Base-by-base conservation (phyloP, 2,797 vertebrate genomes). In the Gephyroberyx darwinii region DNA sequence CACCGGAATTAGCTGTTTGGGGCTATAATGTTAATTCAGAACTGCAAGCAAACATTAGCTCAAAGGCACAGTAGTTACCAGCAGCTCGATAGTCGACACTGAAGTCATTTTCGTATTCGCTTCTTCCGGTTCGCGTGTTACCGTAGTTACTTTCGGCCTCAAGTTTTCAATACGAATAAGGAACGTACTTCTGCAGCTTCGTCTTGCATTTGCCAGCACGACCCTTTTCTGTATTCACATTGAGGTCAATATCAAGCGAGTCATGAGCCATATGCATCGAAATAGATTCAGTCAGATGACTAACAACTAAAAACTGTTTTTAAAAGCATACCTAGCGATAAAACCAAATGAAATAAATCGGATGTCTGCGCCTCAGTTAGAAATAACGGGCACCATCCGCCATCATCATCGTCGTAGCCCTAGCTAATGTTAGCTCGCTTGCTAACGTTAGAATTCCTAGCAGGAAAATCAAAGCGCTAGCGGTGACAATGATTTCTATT, bases 351-450 rank as follows among this genome's bases (percentile, higher is more conserved):
- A 50, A 30, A 35, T 22, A 1, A 12, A n/a, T 61, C 48, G 35
- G 56, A 57, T 63, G 41, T 52, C 66, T 70, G 41, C 58, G 62
- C 78, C 50, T 66, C 77, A 77, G 78, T 69, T 83, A 73, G 48
- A 83, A 37, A 84, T 92, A 91, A 89, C 90, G 90, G 86, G 67
- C 74, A 74, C 45, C 59, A 71, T 86, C 88, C 86, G 86, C 88
- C 87, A 90, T 80, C 84, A 73, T 53, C 61, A 33, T 72, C 58
- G 78, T 37, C 81, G 82, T 84, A 84, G 75, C 79, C 71, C 87
- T 74, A 57, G 90, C 86, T 89, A 89, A 68, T 8, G 26, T 65
- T 90, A 89, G 84, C 90, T 69, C 55, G 65, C 77, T 66, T 56
- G 70, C 78, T 67, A 72, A 53, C 66, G 64, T 30, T 13, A 39